Conservation (phyloP, 1,140 invertebrate genomes). For the Odontomachus brunneus region DNA sequence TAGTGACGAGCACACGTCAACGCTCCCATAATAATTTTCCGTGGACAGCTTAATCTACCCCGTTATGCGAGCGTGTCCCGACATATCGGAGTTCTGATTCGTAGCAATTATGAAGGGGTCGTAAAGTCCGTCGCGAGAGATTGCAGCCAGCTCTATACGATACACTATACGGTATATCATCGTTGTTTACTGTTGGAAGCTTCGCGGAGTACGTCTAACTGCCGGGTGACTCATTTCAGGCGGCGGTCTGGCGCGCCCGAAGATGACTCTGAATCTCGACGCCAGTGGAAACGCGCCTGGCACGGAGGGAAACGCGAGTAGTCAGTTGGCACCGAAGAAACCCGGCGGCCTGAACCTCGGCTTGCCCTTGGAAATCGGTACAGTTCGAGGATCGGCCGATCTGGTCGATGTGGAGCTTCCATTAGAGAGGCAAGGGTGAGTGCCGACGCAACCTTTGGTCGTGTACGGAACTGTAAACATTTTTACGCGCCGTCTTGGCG, state of each 20-base stretch:
- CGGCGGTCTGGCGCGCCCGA: constrained; percentile 86
- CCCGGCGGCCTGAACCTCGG: constrained; percentile 86
- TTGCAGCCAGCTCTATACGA: constrained; percentile 2
- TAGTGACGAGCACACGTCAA: background rate
- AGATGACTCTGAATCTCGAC: constrained; percentile 91
- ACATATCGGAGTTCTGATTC: constrained; percentile 32
- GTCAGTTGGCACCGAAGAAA: constrained; percentile 79
- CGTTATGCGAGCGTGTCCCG: background rate
- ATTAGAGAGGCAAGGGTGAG: constrained; percentile 94
- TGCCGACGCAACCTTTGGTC: constrained; percentile 2
- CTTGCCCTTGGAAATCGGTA: constrained; percentile 87
- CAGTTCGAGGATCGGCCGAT: constrained; percentile 87
- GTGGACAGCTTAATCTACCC: background rate
- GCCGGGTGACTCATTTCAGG: constrained; percentile 81
- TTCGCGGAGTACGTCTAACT: constrained; percentile 73
- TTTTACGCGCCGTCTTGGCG: no score
- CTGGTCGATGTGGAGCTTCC: constrained; percentile 92
- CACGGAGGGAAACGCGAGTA: constrained; percentile 68
- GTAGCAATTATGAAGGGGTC: constrained; percentile 36
- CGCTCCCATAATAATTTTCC: constrained; percentile 7
- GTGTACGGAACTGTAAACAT: background rate
- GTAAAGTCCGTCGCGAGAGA: constrained; percentile 11
- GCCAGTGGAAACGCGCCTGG: constrained; percentile 77
- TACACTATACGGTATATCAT: constrained; percentile 49
- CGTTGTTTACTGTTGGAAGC: constrained; percentile 69